These are phyloP conservation scores for Drosophila kepulauana DNA, from an alignment of 1,140 invertebrate species.

Conservation along the genomic window DNA sequence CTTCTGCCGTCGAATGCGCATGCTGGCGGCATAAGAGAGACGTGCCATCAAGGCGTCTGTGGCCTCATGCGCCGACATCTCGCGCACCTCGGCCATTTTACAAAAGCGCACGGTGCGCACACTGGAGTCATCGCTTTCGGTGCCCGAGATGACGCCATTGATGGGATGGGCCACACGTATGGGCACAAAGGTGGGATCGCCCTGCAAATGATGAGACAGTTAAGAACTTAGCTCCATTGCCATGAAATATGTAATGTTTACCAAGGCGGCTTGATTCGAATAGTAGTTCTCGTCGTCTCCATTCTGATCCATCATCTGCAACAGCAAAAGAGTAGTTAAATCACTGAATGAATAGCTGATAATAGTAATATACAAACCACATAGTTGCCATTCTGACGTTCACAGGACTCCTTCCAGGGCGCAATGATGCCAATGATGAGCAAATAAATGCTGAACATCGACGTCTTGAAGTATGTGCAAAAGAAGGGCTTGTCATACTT, in stretches of 20 bases:
- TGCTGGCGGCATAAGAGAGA: constrained; percentile 92
- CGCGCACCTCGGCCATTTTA: constrained; percentile 93
- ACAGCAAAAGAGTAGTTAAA: not conserved
- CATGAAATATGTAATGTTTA: not conserved
- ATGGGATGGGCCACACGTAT: constrained; percentile 88
- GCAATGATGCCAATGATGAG: constrained; percentile 93
- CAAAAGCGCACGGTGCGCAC: constrained; percentile 92
- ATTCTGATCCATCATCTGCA: constrained; percentile 88
- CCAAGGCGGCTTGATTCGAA: constrained; percentile 69
- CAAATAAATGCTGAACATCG: constrained; percentile 94
- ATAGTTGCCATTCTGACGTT: constrained; percentile 88
- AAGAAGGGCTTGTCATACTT: constrained; percentile 95
- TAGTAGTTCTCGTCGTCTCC: constrained; percentile 89
- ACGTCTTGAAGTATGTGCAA: constrained; percentile 94
- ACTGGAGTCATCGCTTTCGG: constrained; percentile 93
- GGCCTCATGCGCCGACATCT: constrained; percentile 93
- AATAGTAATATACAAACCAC: constrained; percentile 84
- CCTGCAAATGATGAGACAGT: constrained; percentile 85
- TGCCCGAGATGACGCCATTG: constrained; percentile 87
- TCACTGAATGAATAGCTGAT: not conserved
- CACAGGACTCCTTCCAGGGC: constrained; percentile 93
- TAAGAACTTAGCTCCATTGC: not conserved
- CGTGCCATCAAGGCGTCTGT: constrained; percentile 93
- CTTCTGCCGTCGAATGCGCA: constrained; percentile 87
- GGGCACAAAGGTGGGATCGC: constrained; percentile 93